Conservation (phyloP, 2,113 vertebrate genomes). For the Loxodonta africana region DNA sequence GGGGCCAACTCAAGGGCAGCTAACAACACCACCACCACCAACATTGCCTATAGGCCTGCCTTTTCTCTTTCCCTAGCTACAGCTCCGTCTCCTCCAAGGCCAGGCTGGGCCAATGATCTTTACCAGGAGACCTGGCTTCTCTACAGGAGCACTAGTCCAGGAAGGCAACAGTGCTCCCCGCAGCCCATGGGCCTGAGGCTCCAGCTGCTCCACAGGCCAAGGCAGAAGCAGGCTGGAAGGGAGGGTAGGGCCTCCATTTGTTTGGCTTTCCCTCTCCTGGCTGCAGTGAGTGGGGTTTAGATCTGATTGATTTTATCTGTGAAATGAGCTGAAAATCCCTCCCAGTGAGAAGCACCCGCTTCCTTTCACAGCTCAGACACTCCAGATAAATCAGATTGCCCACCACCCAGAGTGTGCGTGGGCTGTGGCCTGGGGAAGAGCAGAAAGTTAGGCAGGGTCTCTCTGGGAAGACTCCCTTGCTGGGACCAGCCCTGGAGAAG, state of each 20-base stretch:
- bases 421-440: neutral
- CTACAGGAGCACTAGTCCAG: neutral
- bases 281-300: slow-evolving; percentile 7
- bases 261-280: neutral
- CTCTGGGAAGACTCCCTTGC: rapidly evolving
- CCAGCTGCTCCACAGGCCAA: neutral
- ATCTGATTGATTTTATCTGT: slow-evolving; percentile 84
- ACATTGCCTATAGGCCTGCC: neutral
- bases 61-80: no score
- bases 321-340: slow-evolving; percentile 85
- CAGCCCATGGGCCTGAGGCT: neutral
- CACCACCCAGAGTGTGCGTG: neutral
- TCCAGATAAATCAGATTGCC: slow-evolving; percentile 78
- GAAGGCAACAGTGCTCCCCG: neutral
- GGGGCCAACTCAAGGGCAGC: neutral
- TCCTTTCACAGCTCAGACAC: slow-evolving; percentile 68
- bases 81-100: neutral
- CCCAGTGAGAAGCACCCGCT: slow-evolving; percentile 71
- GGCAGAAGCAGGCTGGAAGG: neutral
- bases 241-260: neutral
- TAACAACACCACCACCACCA: neutral
- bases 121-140: neutral
- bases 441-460: neutral
- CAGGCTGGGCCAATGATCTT: neutral
- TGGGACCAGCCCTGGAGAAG: rapidly evolving